Evolutionary conservation across 2,888 invertebrate genomes (phyloP).

Genomic region (Pachymerium ferrugineum): DNA sequence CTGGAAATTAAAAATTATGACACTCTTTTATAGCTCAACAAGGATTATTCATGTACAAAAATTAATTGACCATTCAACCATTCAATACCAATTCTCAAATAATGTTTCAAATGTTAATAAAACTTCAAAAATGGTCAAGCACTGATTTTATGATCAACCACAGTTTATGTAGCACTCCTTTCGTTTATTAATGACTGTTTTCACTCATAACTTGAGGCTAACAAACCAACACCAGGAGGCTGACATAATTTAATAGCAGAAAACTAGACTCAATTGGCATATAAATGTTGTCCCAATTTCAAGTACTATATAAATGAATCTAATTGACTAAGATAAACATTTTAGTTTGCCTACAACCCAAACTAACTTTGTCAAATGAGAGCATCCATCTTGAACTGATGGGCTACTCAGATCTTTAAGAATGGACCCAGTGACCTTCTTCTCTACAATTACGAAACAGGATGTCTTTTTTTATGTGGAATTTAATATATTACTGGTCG

Average conservation of each 20-base stretch:
- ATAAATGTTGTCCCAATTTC: background rate
- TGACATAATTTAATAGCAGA: background rate
- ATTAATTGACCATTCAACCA: no score
- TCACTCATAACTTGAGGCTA: background rate
- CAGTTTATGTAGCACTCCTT: background rate
- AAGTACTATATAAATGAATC: background rate
- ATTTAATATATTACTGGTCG: no score
- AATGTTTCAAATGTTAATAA: no score
- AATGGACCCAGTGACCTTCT: conserved; percentile 4
- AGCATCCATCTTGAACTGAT: conserved; percentile 19
- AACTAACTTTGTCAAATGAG: background rate
- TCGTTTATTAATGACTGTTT: background rate
- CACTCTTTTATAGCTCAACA: no score
- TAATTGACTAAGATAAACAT: background rate
- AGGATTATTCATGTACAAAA: no score
- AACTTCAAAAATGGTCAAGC: no score
- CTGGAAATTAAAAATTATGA: no score
- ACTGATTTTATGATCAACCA: no score
- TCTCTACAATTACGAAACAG: background rate
- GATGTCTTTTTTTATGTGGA: no score
- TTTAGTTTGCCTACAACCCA: no score
- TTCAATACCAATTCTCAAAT: no score
- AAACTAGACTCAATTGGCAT: background rate
- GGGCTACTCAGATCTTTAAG: conserved; percentile 13
- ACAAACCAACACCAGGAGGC: background rate